Percentiles rank a stretch among this genome's conserved stretches.
Evolutionary conservation across 2,113 vertebrate genomes (phyloP).

Genomic region (Cyprinodon tularosa): DNA sequence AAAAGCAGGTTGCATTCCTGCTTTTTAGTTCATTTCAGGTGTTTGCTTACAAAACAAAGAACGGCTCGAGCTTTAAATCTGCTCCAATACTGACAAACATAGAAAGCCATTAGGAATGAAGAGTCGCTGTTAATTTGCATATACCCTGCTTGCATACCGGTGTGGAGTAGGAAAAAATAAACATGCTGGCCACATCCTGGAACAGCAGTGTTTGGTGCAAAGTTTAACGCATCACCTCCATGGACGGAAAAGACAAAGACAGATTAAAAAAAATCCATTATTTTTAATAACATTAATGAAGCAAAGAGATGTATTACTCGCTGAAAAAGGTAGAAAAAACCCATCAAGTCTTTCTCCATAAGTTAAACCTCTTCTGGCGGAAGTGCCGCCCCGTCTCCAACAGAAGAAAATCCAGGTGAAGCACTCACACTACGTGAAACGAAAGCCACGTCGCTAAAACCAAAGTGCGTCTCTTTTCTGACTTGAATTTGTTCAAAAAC

Average conservation of each 20-base stretch:
- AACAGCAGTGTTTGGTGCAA: conserved; percentile 11
- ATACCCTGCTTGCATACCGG: conserved; percentile 45
- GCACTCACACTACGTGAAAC: conserved; percentile 71
- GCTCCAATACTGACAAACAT: conserved; percentile 34
- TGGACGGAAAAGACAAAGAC: conserved; percentile 63
- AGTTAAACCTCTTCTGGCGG: conserved; percentile 84
- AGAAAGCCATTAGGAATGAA: conserved; percentile 37
- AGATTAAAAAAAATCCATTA: conserved; percentile 67
- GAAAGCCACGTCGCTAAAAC: conserved; percentile 59
- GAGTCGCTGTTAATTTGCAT: conserved; percentile 36
- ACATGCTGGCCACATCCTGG: not conserved
- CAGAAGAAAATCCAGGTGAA: conserved; percentile 68
- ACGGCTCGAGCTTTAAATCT: conserved; percentile 27
- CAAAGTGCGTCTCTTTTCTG: conserved; percentile 64
- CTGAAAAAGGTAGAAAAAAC: conserved; percentile 86
- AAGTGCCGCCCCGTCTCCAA: conserved; percentile 76
- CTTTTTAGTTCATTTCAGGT: conserved; percentile 29
- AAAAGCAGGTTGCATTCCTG: conserved; percentile 40
- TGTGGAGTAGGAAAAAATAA: conserved; percentile 24
- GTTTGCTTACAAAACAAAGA: conserved; percentile 49
- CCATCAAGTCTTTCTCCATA: conserved; percentile 85
- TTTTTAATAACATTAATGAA: conserved; percentile 82
- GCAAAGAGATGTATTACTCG: conserved; percentile 81
- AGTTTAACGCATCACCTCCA: conserved; percentile 16
- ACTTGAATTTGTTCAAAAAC: conserved; percentile 55